A percentile compares a stretch with the other conserved stretches of the same genome.
Conservation (phyloP, 1,140 invertebrate species). For the Thaumatotibia leucotreta region DNA sequence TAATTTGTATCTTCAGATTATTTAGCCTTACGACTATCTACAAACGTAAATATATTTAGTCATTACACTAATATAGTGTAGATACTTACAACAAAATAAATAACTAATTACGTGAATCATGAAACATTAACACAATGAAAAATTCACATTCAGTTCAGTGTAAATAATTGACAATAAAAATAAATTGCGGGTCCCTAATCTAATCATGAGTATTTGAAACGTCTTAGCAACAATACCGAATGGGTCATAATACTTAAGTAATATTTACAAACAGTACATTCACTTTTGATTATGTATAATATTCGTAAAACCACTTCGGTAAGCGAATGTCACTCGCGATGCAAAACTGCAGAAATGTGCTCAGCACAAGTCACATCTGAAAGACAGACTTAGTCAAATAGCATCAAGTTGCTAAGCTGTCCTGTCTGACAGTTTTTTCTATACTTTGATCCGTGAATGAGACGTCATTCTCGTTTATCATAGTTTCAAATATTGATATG, state of each 20-base stretch:
- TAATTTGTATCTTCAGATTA: constrained; percentile 67
- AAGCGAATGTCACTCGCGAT: constrained; percentile 14
- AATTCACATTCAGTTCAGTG: constrained; percentile 8
- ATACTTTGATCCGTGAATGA: constrained; percentile 53
- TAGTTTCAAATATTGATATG: constrained; percentile 88
- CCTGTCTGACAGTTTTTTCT: constrained; percentile 59
- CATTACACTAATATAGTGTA: constrained; percentile 74
- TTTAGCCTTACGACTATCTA: constrained; percentile 38
- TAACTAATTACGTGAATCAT: constrained; percentile 9
- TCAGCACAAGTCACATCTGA: constrained; percentile 31
- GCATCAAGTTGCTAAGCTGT: constrained; percentile 64
- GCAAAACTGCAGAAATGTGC: constrained; percentile 17
- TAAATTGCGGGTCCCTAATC: constrained; percentile 36
- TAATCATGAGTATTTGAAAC: constrained; percentile 56
- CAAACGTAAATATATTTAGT: constrained; percentile 44
- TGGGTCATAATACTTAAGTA: constrained; percentile 39
- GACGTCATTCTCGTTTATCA: constrained; percentile 70
- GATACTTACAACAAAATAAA: constrained; percentile 48
- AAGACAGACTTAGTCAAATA: constrained; percentile 22
- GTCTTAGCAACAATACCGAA: constrained; percentile 46
- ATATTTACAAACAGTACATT: constrained; percentile 50
- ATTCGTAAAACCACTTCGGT: constrained; percentile 25
- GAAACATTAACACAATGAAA: background rate
- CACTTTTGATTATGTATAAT: constrained; percentile 18
- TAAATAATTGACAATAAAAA: constrained; percentile 24